Evolutionary conservation across 2,888 invertebrate species (phyloP).

Genomic region (Adela reaumurella): DNA sequence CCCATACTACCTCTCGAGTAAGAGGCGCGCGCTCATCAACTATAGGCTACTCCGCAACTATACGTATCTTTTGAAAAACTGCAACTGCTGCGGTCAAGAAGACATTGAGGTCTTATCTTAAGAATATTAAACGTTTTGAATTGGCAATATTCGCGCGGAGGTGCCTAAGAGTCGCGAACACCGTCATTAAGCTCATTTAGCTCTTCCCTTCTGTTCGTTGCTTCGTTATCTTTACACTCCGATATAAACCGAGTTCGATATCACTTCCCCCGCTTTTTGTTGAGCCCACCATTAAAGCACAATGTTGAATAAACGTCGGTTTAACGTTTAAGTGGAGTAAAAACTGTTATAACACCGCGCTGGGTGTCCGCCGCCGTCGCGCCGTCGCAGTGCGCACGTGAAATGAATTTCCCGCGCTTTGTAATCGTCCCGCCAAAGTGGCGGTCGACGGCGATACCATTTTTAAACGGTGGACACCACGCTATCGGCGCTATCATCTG

Average conservation of each 20-base stretch:
- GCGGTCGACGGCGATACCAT: conserved; percentile 15
- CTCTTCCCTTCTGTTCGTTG: too few species aligned
- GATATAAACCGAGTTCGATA: neutral
- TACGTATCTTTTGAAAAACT: too few species aligned
- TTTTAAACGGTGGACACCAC: conserved; percentile 5
- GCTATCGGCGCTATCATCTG: conserved; percentile 36
- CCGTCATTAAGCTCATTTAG: too few species aligned
- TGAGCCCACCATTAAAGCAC: neutral
- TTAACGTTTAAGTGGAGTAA: conserved; percentile 1
- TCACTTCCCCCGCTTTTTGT: neutral
- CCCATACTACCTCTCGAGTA: too few species aligned
- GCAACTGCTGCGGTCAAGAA: too few species aligned
- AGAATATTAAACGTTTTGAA: too few species aligned
- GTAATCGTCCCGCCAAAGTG: conserved; percentile 29
- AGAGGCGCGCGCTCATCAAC: too few species aligned
- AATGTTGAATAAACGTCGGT: neutral
- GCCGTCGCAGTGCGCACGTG: conserved; percentile 6
- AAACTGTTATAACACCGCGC: conserved; percentile 4
- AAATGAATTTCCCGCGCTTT: conserved; percentile 22
- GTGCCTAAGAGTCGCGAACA: too few species aligned
- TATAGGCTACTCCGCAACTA: too few species aligned
- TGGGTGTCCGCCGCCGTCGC: conserved; percentile 5
- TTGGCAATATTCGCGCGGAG: too few species aligned
- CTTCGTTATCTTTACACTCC: neutral
- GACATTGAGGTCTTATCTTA: too few species aligned